A percentile compares a stretch with the other conserved stretches of the same genome.
Evolutionary conservation across 2,113 vertebrate species (phyloP).

Genomic region (Himantopus leucocephalus): DNA sequence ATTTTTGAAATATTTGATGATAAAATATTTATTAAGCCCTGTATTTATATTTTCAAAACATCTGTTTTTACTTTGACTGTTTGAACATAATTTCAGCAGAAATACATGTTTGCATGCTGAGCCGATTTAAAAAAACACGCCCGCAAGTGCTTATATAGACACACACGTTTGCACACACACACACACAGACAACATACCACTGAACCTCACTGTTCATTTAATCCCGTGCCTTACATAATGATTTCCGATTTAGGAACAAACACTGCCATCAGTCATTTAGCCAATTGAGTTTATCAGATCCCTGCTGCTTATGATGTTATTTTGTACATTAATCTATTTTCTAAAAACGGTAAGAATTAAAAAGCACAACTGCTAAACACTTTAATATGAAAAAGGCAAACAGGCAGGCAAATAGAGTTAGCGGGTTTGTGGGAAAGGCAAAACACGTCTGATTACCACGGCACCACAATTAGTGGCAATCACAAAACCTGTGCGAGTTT

Average conservation of each 20-base stretch:
- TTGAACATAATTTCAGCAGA: conserved; percentile 76
- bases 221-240: not conserved
- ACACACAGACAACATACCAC: not conserved
- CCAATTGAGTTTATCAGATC: conserved; percentile 21
- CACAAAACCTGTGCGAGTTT: not conserved
- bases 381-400: not conserved
- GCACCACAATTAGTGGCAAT: not conserved
- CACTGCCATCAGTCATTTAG: not conserved
- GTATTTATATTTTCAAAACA: conserved; percentile 77
- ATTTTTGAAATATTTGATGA: conserved; percentile 79
- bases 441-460: rapidly evolving
- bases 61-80: conserved; percentile 75
- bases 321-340: conserved; percentile 19
- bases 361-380: not conserved
- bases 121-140: conserved; percentile 66
- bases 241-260: not conserved
- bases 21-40: conserved; percentile 81
- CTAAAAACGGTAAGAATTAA: not conserved
- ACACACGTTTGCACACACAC: not conserved
- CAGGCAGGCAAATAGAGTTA: not conserved
- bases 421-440: not conserved
- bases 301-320: conserved; percentile 6
- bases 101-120: conserved; percentile 76
- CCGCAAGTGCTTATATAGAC: not conserved
- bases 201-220: not conserved